phyloP scores from a whole-genome alignment of 2,888 invertebrate genomes.

The Parapristionchus giblindavisi region DNA sequence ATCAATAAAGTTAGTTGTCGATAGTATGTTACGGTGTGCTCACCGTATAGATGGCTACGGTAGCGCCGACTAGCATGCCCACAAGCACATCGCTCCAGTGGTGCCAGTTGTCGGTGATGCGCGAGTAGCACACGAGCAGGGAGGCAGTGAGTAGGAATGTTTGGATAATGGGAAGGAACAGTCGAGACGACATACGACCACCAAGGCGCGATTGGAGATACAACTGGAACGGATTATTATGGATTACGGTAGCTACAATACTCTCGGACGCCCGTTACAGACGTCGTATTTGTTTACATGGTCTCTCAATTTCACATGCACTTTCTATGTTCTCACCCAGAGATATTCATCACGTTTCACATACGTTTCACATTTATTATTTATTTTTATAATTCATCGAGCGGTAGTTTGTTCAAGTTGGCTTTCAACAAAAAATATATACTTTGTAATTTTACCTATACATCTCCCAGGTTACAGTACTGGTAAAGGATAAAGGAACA shows the following conservation, averaged over 20 bases:
- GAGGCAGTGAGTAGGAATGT: neutral
- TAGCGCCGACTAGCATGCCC: constrained; percentile 75
- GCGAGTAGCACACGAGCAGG: constrained; percentile 72
- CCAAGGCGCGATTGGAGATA: constrained; percentile 55
- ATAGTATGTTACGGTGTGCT: neutral
- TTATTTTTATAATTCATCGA: too few relatives aligned
- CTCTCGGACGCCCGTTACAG: neutral
- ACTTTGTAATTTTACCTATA: too few relatives aligned
- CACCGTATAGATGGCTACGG: constrained; percentile 69
- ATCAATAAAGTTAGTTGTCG: neutral
- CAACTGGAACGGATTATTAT: constrained; percentile 41
- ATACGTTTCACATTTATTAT: too few relatives aligned
- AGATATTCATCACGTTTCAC: too few relatives aligned
- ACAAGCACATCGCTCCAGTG: constrained; percentile 94
- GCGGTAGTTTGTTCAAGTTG: too few relatives aligned
- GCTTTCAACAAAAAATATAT: too few relatives aligned
- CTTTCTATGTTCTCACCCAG: too few relatives aligned
- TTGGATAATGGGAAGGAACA: constrained; percentile 47
- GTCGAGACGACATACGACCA: constrained; percentile 39
- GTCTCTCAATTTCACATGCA: too few relatives aligned
- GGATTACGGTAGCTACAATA: neutral
- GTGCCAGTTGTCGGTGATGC: constrained; percentile 94
- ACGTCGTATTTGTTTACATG: neutral
- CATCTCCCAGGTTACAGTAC: too few relatives aligned
- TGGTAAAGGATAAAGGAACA: too few relatives aligned